phyloP scores from a whole-genome alignment of 2,113 vertebrate species.

The Ptychochromis oligacanthus region DNA sequence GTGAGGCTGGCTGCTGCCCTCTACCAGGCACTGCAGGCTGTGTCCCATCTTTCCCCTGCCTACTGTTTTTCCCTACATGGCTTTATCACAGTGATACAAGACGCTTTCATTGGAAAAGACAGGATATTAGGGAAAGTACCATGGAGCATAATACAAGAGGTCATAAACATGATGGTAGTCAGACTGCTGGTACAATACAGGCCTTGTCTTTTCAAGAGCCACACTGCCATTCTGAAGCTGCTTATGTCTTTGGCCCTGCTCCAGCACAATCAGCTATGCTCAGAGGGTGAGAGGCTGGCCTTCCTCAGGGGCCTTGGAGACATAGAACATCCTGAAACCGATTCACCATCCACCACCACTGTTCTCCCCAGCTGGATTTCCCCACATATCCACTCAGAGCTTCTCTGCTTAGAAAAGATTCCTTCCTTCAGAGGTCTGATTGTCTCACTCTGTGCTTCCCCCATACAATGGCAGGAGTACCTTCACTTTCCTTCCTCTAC shows the following conservation, averaged over 20 bases:
- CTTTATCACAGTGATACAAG: conserved; percentile 67
- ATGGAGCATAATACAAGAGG: conserved; percentile 58
- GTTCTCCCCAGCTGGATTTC: conserved; percentile 79
- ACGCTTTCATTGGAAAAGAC: conserved; percentile 54
- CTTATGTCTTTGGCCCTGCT: conserved; percentile 79
- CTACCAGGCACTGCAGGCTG: conserved; percentile 76
- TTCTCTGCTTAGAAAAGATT: conserved; percentile 77
- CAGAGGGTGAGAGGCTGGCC: conserved; percentile 73
- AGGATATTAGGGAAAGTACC: conserved; percentile 35
- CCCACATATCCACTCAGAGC: conserved; percentile 65
- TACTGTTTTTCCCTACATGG: conserved; percentile 76
- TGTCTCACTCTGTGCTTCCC: conserved; percentile 72
- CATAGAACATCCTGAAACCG: neutral
- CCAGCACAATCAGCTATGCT: conserved; percentile 58
- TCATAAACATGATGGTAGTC: conserved; percentile 69
- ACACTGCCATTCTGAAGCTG: conserved; percentile 72
- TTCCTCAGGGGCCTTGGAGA: conserved; percentile 78
- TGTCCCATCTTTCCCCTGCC: conserved; percentile 77
- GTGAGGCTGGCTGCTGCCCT: conserved; percentile 68
- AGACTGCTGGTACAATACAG: conserved; percentile 74
- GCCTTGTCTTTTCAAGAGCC: conserved; percentile 70
- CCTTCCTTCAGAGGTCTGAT: conserved; percentile 78
- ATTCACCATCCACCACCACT: neutral
- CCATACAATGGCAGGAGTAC: conserved; percentile 84
- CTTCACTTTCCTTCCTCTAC: conserved; percentile 78